phyloP scores from a whole-genome alignment of 2,888 invertebrate genomes.

The Tachina lurida region DNA sequence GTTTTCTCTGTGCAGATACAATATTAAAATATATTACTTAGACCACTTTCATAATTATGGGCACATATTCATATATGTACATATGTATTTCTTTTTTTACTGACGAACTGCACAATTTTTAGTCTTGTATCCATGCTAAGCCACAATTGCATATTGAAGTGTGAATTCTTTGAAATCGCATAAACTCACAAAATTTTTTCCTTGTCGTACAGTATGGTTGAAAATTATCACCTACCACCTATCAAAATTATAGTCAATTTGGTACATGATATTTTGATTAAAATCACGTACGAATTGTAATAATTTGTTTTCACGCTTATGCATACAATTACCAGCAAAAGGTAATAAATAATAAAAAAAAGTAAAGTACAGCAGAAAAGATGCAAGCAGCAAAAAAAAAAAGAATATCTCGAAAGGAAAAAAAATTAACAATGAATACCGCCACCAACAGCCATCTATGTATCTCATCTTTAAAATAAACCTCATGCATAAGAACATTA shows the following conservation, averaged over 20 bases:
- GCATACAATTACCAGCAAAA: conserved; percentile 70
- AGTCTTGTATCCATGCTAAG: neutral
- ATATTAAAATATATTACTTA: too few relatives aligned
- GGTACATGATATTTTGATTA: conserved; percentile 74
- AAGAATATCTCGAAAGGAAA: conserved; percentile 21
- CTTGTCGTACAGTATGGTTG: conserved; percentile 55
- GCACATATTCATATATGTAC: too few relatives aligned
- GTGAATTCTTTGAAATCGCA: conserved; percentile 50
- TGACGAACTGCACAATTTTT: neutral
- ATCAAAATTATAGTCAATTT: conserved; percentile 67
- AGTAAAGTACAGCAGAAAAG: conserved; percentile 8
- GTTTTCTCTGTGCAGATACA: too few relatives aligned
- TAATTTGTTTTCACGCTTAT: conserved; percentile 81
- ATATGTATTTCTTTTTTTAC: neutral
- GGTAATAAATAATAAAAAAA: conserved; percentile 63
- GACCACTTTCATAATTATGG: too few relatives aligned
- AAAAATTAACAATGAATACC: conserved; percentile 46
- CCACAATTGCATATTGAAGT: neutral
- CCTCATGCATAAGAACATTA: conserved; percentile 61
- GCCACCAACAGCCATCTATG: conserved; percentile 61
- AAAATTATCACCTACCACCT: conserved; percentile 70
- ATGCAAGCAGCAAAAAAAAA: conserved; percentile 1
- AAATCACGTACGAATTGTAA: conserved; percentile 81
- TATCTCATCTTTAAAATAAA: conserved; percentile 52
- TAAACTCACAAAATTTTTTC: conserved; percentile 13